phyloP scores from a whole-genome alignment of 2,113 vertebrate genomes.

The Syngnathus typhle region DNA sequence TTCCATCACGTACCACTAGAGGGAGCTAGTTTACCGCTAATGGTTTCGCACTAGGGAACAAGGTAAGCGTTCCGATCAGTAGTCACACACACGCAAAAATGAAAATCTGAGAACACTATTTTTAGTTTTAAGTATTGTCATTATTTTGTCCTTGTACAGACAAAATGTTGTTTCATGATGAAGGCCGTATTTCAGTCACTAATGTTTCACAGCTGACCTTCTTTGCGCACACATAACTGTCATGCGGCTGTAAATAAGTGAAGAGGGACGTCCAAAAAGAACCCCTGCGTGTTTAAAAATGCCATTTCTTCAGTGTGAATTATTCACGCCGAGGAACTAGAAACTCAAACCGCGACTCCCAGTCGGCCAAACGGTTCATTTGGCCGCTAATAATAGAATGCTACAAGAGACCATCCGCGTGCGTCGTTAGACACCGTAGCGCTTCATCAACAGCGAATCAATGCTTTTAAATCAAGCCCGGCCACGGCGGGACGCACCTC shows the following conservation, averaged over 20 bases:
- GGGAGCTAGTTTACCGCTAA: too few relatives aligned
- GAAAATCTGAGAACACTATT: too few relatives aligned
- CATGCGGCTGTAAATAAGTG: conserved; percentile 26
- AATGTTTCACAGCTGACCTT: conserved; percentile 19
- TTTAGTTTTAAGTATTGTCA: too few relatives aligned
- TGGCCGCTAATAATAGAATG: background rate
- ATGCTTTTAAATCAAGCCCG: conserved; percentile 50
- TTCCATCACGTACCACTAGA: too few relatives aligned
- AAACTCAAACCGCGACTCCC: conserved; percentile 13
- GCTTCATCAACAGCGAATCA: conserved; percentile 52
- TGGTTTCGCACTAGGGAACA: too few relatives aligned
- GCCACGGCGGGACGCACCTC: conserved; percentile 28
- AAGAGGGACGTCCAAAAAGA: conserved; percentile 39
- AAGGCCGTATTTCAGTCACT: conserved; percentile 6
- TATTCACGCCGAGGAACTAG: conserved; percentile 31
- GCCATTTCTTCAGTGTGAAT: conserved; percentile 23
- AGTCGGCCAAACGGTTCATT: conserved; percentile 6
- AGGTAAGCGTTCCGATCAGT: too few relatives aligned
- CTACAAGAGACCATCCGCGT: background rate
- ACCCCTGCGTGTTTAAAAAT: conserved; percentile 36
- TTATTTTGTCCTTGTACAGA: background rate
- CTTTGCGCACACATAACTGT: conserved; percentile 11
- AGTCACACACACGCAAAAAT: too few relatives aligned
- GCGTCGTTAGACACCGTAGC: background rate
- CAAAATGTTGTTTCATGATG: background rate